Percentiles rank a stretch among this genome's conserved stretches.
Evolutionary conservation across 2,113 vertebrate genomes (phyloP).

Genomic region (Gobio gobio): DNA sequence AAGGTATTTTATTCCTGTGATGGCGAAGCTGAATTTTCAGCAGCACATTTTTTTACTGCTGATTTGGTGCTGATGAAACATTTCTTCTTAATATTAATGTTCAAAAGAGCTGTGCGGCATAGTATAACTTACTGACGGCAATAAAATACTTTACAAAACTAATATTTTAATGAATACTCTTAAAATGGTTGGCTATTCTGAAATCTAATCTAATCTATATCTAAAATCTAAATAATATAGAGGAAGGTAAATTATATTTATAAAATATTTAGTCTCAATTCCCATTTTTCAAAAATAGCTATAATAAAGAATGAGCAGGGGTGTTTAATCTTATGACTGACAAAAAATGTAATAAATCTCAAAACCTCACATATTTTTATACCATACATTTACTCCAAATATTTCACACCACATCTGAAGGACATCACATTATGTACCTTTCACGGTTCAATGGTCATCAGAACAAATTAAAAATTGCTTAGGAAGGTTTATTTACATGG

Average conservation of each 20-base stretch:
- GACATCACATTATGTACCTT: neutral
- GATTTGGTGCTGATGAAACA: neutral
- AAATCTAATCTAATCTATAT: no score
- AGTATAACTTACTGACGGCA: no score
- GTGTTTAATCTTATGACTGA: neutral
- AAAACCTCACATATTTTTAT: neutral
- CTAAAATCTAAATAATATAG: neutral
- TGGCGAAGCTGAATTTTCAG: neutral
- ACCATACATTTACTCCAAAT: neutral
- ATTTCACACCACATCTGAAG: neutral
- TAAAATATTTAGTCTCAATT: neutral
- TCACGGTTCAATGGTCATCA: neutral
- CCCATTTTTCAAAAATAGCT: neutral
- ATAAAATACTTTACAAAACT: neutral
- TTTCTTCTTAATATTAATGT: neutral
- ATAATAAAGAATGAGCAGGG: neutral
- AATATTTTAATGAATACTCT: neutral
- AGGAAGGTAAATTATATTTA: neutral
- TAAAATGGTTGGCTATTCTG: neutral
- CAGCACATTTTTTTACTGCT: neutral
- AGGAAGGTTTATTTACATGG: conserved; percentile 17
- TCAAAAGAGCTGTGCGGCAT: neutral
- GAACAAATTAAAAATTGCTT: neutral
- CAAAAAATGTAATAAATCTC: neutral
- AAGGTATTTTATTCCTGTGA: neutral